Evolutionary conservation across 2,113 vertebrate species (phyloP).

Genomic region (Dicrurus megarhynchus): DNA sequence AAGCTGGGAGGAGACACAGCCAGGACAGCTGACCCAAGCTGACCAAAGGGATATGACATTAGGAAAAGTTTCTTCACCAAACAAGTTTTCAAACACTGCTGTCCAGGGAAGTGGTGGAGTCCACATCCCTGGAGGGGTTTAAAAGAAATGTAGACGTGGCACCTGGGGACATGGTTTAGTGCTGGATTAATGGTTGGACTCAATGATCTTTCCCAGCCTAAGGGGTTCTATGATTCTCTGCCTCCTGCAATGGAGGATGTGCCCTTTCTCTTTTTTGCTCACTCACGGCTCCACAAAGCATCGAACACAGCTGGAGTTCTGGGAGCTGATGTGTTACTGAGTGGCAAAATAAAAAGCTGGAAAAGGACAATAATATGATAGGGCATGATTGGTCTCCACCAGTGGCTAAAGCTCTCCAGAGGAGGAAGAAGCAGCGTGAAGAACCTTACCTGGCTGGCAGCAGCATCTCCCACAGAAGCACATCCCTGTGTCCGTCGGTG

Average conservation of each 20-base stretch:
- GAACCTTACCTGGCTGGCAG: neutral
- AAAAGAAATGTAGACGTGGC: neutral
- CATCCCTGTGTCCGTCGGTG: neutral
- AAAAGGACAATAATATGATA: neutral
- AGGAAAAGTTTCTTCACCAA: neutral
- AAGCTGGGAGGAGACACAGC: neutral
- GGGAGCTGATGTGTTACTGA: neutral
- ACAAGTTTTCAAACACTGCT: neutral
- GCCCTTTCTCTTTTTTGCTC: neutral
- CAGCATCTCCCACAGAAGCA: accelerated
- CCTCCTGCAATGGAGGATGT: neutral
- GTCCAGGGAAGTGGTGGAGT: too few relatives aligned
- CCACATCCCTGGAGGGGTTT: neutral
- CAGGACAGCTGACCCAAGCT: neutral
- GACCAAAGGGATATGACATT: neutral
- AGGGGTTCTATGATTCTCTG: neutral
- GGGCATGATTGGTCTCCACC: neutral
- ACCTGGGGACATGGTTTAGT: neutral
- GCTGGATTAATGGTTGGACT: neutral
- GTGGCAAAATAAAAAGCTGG: neutral
- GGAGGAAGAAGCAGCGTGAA: neutral
- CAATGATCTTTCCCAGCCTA: neutral
- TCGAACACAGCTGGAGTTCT: neutral
- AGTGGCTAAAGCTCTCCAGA: neutral
- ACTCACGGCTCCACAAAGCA: accelerated